Percentiles rank a stretch among this genome's conserved stretches.
These are phyloP conservation scores for Agrochola lychnidis DNA, from an alignment of 2,888 invertebrate genomes.

Conservation along the genomic window DNA sequence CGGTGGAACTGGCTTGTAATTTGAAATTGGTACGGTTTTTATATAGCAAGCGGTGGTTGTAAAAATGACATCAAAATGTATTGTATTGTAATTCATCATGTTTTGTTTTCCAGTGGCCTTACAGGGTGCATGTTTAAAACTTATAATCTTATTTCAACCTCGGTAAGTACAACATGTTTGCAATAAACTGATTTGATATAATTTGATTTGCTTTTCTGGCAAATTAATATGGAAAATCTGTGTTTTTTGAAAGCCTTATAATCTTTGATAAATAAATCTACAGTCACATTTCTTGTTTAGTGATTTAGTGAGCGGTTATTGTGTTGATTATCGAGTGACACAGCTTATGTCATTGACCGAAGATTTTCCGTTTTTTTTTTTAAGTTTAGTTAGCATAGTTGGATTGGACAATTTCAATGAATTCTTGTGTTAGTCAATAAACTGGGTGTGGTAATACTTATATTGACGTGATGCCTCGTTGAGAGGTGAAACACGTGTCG, in stretches of 20 bases:
- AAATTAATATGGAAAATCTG: too few species aligned
- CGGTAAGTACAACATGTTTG: too few species aligned
- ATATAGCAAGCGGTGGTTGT: not conserved
- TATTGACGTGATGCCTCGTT: too few species aligned
- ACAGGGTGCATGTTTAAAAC: too few species aligned
- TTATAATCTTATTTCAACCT: too few species aligned
- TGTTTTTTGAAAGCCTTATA: not conserved
- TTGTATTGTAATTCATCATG: too few species aligned
- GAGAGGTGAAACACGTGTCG: too few species aligned
- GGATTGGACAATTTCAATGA: not conserved
- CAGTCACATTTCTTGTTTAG: not conserved
- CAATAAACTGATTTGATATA: too few species aligned
- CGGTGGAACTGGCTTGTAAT: slow-evolving; percentile 55
- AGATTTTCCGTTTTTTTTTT: too few species aligned
- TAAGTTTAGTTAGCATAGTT: not conserved
- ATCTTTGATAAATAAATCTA: not conserved
- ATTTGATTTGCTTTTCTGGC: not conserved
- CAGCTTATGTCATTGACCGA: not conserved
- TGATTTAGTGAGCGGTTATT: not conserved
- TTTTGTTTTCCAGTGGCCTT: too few species aligned
- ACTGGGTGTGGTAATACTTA: not conserved
- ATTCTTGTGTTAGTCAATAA: not conserved
- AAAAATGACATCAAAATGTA: too few species aligned
- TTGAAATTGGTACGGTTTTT: not conserved
- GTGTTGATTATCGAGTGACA: not conserved